Evolutionary conservation across 2,113 vertebrate species (phyloP), one percentile per base, ranked within the genome.

Genomic region (Brachyistius frenatus): DNA sequence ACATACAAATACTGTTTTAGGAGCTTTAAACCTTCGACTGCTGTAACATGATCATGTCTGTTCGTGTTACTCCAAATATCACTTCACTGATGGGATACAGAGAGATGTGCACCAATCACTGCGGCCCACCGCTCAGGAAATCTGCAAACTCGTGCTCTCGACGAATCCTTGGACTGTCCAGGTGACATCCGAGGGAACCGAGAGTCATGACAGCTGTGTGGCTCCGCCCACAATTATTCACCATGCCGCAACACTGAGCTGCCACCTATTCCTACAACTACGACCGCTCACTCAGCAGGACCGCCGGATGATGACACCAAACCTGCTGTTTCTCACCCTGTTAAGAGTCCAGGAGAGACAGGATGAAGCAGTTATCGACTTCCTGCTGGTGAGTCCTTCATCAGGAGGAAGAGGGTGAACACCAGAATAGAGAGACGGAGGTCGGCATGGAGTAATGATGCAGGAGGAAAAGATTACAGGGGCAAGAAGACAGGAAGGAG

Each of bases 301-400:
- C 23, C 23, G 23, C 23, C 23, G 23, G 70, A 55, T 11, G 54
- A 49, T 41, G 30, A 33, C 32, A 62, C 35, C 58, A 53, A 73
- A 68, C 16, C 15, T 56, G 77, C 33, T 0, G 1, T 54, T 67
- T 73, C 37, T 58, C 57, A 64, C 35, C 53, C 31, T 41, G 41
- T 7, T 50, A 33, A 23, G 3, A 36, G 36, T 14, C 8, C 46
- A 58, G 62, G 46, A 9, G 35, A 41, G 50, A 65, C 64, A 44
- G 66, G 5, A 13, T 7, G 52, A 76, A 85, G 41, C 68, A 74
- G 66, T 60, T 31, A 62, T 66, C 61, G 39, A 70, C 58, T 74
- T 74, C 60, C 32, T 60, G 32, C 0, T 33, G 39, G 36, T 66
- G 67, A 10, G 56, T 23, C 63, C 47, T 76, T 61, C 55, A 46